A percentile compares a stretch with the other conserved stretches of the same genome.
phyloP scores from a whole-genome alignment of 1,140 invertebrate species.

The Eubasilissa regina region DNA sequence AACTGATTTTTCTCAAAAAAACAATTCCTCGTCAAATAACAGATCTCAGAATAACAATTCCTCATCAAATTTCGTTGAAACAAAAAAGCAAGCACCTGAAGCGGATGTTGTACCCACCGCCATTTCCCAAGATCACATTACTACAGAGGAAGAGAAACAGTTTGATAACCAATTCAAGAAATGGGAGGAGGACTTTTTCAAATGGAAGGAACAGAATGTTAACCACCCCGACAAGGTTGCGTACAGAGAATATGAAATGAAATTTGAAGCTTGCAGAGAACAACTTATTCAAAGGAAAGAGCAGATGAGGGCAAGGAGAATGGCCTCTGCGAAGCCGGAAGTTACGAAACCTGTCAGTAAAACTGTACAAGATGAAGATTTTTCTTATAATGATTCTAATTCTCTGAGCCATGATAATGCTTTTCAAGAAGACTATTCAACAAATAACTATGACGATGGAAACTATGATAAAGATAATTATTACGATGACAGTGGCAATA shows the following conservation, averaged over 20 bases:
- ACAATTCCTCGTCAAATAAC: not conserved
- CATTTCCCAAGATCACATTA: not conserved
- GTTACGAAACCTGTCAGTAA: conserved; percentile 11
- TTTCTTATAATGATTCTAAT: conserved; percentile 4
- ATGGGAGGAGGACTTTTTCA: conserved; percentile 89
- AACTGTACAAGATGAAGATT: not conserved
- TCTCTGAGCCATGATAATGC: conserved; percentile 9
- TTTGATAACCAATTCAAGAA: conserved; percentile 88
- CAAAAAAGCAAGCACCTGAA: not conserved
- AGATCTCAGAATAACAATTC: conserved; percentile 9
- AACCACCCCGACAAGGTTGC: conserved; percentile 90
- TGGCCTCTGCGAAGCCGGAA: conserved; percentile 28
- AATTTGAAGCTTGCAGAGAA: conserved; percentile 85
- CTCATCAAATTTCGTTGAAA: not conserved
- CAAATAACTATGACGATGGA: conserved; percentile 1
- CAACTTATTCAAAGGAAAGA: conserved; percentile 84
- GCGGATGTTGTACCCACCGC: not conserved
- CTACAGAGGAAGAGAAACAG: conserved; percentile 81
- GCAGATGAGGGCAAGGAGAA: conserved; percentile 82
- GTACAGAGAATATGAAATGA: conserved; percentile 86
- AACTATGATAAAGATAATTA: conserved; percentile 26
- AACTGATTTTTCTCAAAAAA: not conserved
- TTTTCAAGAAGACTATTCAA: conserved; percentile 4
- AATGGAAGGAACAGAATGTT: conserved; percentile 88
- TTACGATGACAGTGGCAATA: conserved; percentile 22